Percentiles rank a stretch among this genome's conserved stretches.
These are phyloP conservation scores for Lethenteron camtschaticum DNA, from an alignment of 2,113 vertebrate genomes.

Conservation along the genomic window DNA sequence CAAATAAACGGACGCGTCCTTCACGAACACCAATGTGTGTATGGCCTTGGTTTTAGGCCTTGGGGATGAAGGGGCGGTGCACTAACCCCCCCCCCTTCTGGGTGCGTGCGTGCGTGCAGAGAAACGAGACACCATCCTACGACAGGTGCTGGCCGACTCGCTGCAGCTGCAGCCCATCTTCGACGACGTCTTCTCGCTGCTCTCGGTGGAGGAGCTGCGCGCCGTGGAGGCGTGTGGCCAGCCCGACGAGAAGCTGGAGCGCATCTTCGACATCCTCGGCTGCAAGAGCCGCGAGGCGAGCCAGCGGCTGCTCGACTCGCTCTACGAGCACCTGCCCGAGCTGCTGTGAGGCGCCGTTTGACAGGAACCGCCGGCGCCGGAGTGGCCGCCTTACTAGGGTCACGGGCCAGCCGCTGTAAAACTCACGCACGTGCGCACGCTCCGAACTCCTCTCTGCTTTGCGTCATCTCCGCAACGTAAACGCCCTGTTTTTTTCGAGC, in stretches of 20 bases:
- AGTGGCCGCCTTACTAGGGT: too few species aligned
- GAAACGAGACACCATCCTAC: slow-evolving; percentile 90
- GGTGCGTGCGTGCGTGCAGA: slow-evolving; percentile 25
- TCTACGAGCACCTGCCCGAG: slow-evolving; percentile 87
- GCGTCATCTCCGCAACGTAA: too few species aligned
- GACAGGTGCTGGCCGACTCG: slow-evolving; percentile 81
- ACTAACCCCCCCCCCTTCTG: too few species aligned
- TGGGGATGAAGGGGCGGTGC: too few species aligned
- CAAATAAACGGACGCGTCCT: too few species aligned
- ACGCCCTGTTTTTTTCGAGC: too few species aligned
- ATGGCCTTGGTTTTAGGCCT: too few species aligned
- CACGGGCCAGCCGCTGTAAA: too few species aligned
- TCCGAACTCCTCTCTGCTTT: too few species aligned
- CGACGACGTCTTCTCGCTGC: slow-evolving; percentile 86
- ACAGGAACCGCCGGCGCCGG: too few species aligned
- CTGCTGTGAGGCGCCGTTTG: slow-evolving; percentile 29
- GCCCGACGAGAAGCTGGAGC: slow-evolving; percentile 76
- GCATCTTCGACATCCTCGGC: slow-evolving; percentile 74
- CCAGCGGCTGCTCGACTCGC: slow-evolving; percentile 84
- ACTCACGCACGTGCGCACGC: too few species aligned
- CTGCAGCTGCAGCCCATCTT: slow-evolving; percentile 94
- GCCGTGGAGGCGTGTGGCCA: slow-evolving; percentile 63
- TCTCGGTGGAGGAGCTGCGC: slow-evolving; percentile 71
- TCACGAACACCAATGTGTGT: too few species aligned
- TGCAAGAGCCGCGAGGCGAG: slow-evolving; percentile 95